Percentiles rank a stretch among this genome's conserved stretches.
Evolutionary conservation across 2,888 invertebrate species (phyloP).

Genomic region (Rhagonycha fulva): DNA sequence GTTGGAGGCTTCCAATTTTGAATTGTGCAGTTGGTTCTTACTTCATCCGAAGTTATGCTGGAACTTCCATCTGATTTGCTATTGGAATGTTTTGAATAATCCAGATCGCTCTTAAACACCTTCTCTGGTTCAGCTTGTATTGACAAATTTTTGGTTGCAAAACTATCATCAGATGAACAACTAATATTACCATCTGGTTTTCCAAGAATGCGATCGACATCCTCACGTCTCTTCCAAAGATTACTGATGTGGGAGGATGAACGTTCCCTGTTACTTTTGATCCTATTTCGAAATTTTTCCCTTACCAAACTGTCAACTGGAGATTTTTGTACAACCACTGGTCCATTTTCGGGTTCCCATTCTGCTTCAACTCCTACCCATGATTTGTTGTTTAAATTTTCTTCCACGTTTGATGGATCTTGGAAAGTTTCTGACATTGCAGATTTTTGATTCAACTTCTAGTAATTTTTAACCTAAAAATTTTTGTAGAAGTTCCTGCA

Average conservation of each 20-base stretch:
- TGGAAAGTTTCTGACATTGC: neutral
- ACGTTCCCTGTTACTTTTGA: neutral
- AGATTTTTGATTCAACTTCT: neutral
- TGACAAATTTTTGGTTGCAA: neutral
- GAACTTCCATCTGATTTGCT: neutral
- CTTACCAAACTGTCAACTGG: neutral
- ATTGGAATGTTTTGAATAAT: neutral
- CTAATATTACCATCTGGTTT: neutral
- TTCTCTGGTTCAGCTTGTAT: neutral
- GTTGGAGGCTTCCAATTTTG: neutral
- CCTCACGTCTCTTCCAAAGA: neutral
- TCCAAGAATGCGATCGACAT: neutral
- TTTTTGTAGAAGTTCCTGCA: neutral
- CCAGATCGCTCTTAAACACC: neutral
- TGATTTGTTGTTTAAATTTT: neutral
- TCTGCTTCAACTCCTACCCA: neutral
- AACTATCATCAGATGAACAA: neutral
- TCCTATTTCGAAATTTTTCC: neutral
- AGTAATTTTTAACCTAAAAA: neutral
- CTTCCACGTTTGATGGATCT: neutral
- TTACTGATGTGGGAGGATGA: neutral
- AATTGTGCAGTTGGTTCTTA: neutral
- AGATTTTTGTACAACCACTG: neutral
- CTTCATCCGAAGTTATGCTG: neutral
- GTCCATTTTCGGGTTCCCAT: neutral